Conservation (phyloP, 1,140 invertebrate genomes). For the Drosophila baimaii region DNA sequence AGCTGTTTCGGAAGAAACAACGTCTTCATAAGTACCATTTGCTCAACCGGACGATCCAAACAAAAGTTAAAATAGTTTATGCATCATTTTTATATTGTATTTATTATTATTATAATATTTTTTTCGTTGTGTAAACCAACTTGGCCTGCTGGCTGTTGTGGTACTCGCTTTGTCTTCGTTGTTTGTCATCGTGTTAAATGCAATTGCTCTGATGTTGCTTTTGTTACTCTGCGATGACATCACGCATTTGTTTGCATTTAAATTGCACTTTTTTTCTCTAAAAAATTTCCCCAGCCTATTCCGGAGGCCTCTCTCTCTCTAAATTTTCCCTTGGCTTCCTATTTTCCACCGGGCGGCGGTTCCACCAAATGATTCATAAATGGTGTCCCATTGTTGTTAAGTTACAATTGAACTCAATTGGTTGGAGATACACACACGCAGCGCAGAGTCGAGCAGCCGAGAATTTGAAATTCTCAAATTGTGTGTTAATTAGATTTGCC, state of each 20-base stretch:
- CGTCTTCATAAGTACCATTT: no score
- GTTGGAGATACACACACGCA: constrained; percentile 26
- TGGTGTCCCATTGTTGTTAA: constrained; percentile 47
- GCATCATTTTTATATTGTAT: background rate
- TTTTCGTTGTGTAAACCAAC: constrained; percentile 12
- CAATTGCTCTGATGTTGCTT: constrained; percentile 45
- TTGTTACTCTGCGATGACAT: constrained; percentile 43
- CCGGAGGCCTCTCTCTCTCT: constrained; percentile 1
- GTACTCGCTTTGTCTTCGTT: constrained; percentile 32
- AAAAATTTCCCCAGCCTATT: constrained; percentile 13
- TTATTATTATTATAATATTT: background rate
- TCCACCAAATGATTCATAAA: constrained; percentile 43
- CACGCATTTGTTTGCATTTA: constrained; percentile 52
- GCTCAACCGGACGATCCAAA: no score
- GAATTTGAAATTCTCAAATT: constrained; percentile 40
- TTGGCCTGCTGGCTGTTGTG: constrained; percentile 40
- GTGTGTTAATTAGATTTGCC: constrained; percentile 70
- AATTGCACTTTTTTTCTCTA: constrained; percentile 17
- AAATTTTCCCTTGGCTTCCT: constrained; percentile 9
- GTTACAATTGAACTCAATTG: constrained; percentile 75
- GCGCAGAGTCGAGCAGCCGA: constrained; percentile 26
- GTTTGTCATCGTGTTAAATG: constrained; percentile 51
- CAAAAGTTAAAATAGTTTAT: no score
- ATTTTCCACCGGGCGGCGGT: background rate
- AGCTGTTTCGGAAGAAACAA: no score